Evolutionary conservation across 2,888 invertebrate genomes (phyloP).

Genomic region (Eucera pruinosa): DNA sequence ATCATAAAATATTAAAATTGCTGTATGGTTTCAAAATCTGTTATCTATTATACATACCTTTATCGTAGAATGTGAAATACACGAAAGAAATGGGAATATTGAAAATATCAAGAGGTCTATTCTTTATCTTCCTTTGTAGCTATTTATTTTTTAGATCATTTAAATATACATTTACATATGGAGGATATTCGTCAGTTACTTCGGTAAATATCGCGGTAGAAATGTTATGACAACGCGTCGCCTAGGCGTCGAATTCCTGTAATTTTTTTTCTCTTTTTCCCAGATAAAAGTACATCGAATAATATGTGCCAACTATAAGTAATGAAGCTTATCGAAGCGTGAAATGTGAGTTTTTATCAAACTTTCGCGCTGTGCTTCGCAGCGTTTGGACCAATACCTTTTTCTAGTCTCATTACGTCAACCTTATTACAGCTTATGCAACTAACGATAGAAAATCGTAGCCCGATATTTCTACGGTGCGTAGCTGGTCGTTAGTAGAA

Average conservation of each 20-base stretch:
- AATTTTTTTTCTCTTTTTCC: constrained; percentile 6
- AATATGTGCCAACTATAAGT: constrained; percentile 51
- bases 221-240: not conserved
- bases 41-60: too few species aligned
- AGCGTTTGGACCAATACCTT: constrained; percentile 53
- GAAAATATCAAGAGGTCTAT: too few species aligned
- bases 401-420: constrained; percentile 63
- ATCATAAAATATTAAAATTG: too few species aligned
- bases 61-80: too few species aligned
- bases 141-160: too few species aligned
- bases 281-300: constrained; percentile 39
- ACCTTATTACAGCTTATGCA: constrained; percentile 67
- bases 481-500: constrained; percentile 55
- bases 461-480: constrained; percentile 48
- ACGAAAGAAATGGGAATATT: too few species aligned
- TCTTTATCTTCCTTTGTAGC: too few species aligned
- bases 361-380: constrained; percentile 61
- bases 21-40: too few species aligned
- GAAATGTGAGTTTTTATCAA: constrained; percentile 60
- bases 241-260: not conserved
- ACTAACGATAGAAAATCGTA: constrained; percentile 59
- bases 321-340: constrained; percentile 63
- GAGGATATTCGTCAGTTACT: too few species aligned
- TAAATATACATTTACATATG: too few species aligned
- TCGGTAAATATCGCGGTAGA: not conserved